These are phyloP conservation scores for Rafetus swinhoei DNA, from an alignment of 2,113 vertebrate genomes.

Conservation along the genomic window DNA sequence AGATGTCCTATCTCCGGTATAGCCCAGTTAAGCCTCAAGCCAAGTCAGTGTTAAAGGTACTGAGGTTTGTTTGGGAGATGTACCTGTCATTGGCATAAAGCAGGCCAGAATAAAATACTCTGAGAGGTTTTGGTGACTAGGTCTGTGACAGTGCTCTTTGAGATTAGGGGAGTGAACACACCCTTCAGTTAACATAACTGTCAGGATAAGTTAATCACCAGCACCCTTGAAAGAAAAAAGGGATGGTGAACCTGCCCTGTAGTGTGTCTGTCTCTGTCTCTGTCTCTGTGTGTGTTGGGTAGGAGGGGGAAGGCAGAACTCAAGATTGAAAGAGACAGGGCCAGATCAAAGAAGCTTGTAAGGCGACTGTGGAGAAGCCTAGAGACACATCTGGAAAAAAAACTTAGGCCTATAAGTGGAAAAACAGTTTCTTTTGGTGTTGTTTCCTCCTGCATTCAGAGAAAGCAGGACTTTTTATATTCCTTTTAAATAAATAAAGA, in stretches of 20 bases:
- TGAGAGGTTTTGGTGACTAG: neutral
- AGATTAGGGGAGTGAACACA: neutral
- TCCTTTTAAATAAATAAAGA: neutral
- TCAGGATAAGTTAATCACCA: neutral
- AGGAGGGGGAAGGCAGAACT: no score
- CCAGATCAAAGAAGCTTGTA: neutral
- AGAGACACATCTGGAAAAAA: neutral
- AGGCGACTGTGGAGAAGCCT: neutral
- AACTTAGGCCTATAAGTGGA: neutral
- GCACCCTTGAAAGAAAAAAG: neutral
- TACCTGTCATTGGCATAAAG: neutral
- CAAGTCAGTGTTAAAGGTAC: neutral
- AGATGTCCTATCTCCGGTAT: accelerated
- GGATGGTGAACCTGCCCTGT: neutral
- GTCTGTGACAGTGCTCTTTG: neutral
- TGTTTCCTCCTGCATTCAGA: neutral
- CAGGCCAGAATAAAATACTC: neutral
- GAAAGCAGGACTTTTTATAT: neutral
- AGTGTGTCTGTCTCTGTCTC: no score
- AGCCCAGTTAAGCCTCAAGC: neutral
- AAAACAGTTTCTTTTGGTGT: neutral
- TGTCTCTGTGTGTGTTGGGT: no score
- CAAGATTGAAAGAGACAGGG: no score
- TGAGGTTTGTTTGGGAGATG: neutral
- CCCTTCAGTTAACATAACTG: neutral